Conservation (phyloP, 2,113 vertebrate species). For the Climacteris rufus region DNA sequence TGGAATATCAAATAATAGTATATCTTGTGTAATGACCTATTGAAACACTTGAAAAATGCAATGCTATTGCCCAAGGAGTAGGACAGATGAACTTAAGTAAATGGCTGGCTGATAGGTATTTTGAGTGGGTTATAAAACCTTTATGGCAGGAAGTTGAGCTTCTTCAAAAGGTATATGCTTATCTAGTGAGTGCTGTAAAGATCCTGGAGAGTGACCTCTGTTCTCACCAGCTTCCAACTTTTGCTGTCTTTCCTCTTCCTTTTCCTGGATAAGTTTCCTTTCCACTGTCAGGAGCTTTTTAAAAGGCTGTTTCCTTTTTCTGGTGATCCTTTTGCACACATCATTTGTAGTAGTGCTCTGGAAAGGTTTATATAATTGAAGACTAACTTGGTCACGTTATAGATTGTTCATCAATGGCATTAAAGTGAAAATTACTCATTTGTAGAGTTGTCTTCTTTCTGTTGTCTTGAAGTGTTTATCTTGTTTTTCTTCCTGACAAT, state of each 20-base stretch:
- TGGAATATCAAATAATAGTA: background rate
- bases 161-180: background rate
- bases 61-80: background rate
- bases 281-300: background rate
- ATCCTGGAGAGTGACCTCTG: constrained; percentile 23
- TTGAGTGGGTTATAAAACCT: background rate
- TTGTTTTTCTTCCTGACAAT: background rate
- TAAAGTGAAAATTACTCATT: background rate
- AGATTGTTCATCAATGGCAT: background rate
- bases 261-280: constrained; percentile 22
- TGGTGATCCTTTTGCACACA: background rate
- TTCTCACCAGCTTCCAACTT: background rate
- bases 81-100: background rate
- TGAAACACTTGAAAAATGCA: background rate
- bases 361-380: background rate
- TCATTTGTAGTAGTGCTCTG: background rate
- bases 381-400: background rate
- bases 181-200: background rate
- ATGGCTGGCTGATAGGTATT: background rate
- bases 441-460: background rate
- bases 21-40: background rate
- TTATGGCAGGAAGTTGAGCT: constrained; percentile 4
- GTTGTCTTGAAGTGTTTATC: background rate
- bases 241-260: background rate
- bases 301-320: background rate